phyloP scores from a whole-genome alignment of 35 echinoderm and acorn worm species.

The Anneissia japonica region DNA sequence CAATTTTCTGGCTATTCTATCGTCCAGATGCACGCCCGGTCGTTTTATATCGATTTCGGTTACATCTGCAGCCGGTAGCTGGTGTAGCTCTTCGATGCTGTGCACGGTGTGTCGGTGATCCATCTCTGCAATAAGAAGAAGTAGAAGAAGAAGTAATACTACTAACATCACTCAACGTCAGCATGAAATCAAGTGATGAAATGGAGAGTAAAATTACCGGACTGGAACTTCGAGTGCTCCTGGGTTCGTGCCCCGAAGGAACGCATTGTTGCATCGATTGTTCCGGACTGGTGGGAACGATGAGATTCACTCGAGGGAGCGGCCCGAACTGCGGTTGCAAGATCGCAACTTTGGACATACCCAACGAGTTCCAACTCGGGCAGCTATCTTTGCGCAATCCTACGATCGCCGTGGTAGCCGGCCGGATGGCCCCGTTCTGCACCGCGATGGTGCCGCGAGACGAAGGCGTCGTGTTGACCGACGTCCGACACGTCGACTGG shows the following conservation, averaged over 20 bases:
- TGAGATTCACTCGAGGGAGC: neutral
- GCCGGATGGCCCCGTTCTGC: neutral
- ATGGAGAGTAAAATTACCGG: neutral
- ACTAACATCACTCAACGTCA: too few species aligned
- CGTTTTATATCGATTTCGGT: too few species aligned
- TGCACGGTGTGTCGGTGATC: too few species aligned
- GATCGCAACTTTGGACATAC: neutral
- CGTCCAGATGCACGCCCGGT: too few species aligned
- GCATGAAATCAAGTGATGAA: too few species aligned
- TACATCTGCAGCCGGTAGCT: too few species aligned
- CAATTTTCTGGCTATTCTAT: too few species aligned
- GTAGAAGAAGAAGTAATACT: too few species aligned
- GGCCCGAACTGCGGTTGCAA: neutral
- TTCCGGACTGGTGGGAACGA: neutral
- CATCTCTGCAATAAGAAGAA: too few species aligned
- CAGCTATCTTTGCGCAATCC: neutral
- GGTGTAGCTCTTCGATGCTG: too few species aligned
- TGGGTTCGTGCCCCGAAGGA: neutral
- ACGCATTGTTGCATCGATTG: neutral
- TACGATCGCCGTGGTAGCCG: neutral
- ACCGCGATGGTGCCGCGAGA: neutral
- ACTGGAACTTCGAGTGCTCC: neutral
- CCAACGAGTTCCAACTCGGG: neutral
- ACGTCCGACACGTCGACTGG: neutral
- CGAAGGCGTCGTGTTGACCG: neutral